Base-by-base conservation (phyloP, 2,113 vertebrate genomes). In the Dasyornis broadbenti region DNA sequence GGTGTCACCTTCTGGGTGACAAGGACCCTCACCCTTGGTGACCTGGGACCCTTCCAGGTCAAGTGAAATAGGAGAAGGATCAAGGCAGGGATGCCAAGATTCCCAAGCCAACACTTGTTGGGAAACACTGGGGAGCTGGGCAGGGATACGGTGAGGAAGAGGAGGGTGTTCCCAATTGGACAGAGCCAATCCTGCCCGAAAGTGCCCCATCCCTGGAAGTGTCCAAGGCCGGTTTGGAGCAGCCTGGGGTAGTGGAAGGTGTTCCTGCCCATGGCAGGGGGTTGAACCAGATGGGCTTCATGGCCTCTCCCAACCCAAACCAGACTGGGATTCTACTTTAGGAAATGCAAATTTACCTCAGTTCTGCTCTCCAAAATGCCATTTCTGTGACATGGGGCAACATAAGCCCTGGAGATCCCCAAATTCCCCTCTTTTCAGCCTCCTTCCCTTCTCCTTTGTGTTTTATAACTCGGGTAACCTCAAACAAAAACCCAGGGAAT, bases 91-190 rank as follows among this genome's bases (percentile, higher is more conserved):
- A 27, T 50, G 64, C 26, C 23, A 27, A 14, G 40, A 39, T 39
- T 52, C 26, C 53, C 68, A 19, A 21, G 4, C 20, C 30, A 59
- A 19, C 1, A 5, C 11, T 1, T 0, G 0, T 0, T 40, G 86
- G 45, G 59, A 52, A 44, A 9, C 26, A 19, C 0, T 28, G 33
- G 16, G 11, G 39, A 63, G 52, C 17, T 59, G 66, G 52, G 30
- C 39, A 42, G 66, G 19, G 50, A 4, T 15, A 42, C n/a, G 64
- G 22, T 75, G 90, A 33, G 31, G 64, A 78, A 71, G 81, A 81
- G 9, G 71, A 89, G 30, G 66, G 6, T 28, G 54, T 11, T 45
- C 45, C 54, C 33, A 52, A 0, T 0, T 11, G n/a, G 22, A 22
- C 1, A 8, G n/a, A 2, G 2, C 30, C 44, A 57, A 61, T 70